Base-by-base conservation (phyloP, 1,140 invertebrate species). In the Musca vetustissima region DNA sequence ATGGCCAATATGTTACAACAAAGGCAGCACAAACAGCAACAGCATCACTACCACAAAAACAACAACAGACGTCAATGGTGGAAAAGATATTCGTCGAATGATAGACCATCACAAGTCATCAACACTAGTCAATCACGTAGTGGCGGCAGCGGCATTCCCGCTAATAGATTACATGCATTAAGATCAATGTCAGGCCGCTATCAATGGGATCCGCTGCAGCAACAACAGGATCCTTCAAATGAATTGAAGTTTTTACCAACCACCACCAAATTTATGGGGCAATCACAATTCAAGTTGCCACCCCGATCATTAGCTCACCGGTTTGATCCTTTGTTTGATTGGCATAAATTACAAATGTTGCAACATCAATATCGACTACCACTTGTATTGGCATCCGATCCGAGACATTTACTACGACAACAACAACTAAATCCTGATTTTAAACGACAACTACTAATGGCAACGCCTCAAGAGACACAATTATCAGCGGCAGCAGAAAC, bases 171-270 rank as follows among this genome's bases (percentile, higher is more conserved):
- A 65, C 64, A 65, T 15, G 48, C 43, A 49, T 48, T 77, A 73
- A 78, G 75, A 79, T 79, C 77, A 79, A 79, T 78, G 77, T 73
- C 77, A 78, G 19, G 13, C 14, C 19, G 4, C 43, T 67, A 66
- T 49, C n/a, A n/a, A n/a, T n/a, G n/a, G n/a, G n/a, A n/a, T n/a
- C n/a, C n/a, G n/a, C n/a, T n/a, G n/a, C n/a, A n/a, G n/a, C n/a
- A 69, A 7, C 24, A 22, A 48, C 64, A 65, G 19, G 25, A 67
- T 22, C 49, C n/a, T n/a, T n/a, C n/a, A 1, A 32, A 15, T 50
- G 48, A 19, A 69, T 61, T n/a, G n/a, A n/a, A 70, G 69, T 68
- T 74, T 76, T 75, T 69, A 55, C 72, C 73, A 66, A 70, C 75
- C 70, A 69, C 77, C 52, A 50, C 68, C 17, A 61, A 61, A 61